Base-by-base conservation (phyloP, 2,113 vertebrate species). In the rabbit (Oryctolagus cuniculus) region DNA sequence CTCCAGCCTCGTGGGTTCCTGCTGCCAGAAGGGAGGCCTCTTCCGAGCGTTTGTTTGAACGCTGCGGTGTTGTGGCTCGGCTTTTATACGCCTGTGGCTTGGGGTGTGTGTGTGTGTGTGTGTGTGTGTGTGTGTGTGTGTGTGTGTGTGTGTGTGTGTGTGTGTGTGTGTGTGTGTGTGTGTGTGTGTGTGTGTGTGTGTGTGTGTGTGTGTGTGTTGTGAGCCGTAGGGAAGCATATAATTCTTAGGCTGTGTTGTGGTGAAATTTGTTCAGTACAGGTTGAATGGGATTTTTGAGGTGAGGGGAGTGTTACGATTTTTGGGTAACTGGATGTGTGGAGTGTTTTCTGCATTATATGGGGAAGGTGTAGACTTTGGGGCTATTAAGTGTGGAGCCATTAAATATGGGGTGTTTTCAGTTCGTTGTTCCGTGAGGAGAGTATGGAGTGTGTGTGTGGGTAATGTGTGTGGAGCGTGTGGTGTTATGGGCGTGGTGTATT, bases 401-500 rank as follows among this genome's bases (percentile, higher is more conserved):
- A 79, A 94, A 58, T 81, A 25, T 82, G 67, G 70, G 58, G 58
- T 90, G 70, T 92, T 90, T 82, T n/a, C 69, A 74, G 51, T 19
- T 58, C 19, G 55, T 88, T 87, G 34, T 95, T 93, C n/a, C 66
- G 4, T 55, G 89, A 74, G 74, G 89, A 73, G 22, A 77, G 36
- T 44, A 31, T 82, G 88, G 61, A 66, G 49, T 93, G 82, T 96
- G 92, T 72, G 55, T 44, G 55, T 58, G 55, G 13, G 55, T 15
- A 58, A 17, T 17, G 15, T 58, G 55, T 80, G 87, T 93, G 84
- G 80, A 87, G 58, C 24, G 29, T 58, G 81, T 89, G 55, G 29
- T 90, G 72, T 29, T 95, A 94, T 95, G 94, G 89, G 90, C 91
- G 94, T 96, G 94, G 91, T 95, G 86, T 91, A 82, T 96, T 90